A percentile compares a stretch with the other conserved stretches of the same genome.
Evolutionary conservation across 2,888 invertebrate species (phyloP).

Genomic region (Lydus trimaculatus): DNA sequence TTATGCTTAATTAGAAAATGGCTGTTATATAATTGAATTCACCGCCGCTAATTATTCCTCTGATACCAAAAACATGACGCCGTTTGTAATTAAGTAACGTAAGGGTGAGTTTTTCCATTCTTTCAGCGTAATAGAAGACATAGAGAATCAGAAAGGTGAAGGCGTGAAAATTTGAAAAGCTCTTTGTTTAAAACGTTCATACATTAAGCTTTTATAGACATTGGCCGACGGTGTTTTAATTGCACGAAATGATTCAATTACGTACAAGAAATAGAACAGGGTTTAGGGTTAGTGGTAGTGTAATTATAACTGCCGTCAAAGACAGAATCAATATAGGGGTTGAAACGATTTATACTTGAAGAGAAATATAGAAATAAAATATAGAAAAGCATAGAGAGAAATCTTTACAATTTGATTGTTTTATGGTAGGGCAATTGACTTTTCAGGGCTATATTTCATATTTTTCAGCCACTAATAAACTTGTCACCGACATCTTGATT

Average conservation of each 20-base stretch:
- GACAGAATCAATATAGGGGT: neutral
- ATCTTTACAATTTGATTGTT: conserved; percentile 9
- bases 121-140: conserved; percentile 5
- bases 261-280: neutral
- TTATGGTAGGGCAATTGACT: conserved; percentile 20
- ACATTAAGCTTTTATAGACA: neutral
- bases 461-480: conserved; percentile 25
- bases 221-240: conserved; percentile 5
- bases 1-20: conserved; percentile 48
- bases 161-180: neutral
- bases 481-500: conserved; percentile 23
- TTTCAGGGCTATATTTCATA: conserved; percentile 23
- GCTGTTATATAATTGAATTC: conserved; percentile 40
- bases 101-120: neutral
- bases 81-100: conserved; percentile 45
- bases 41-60: conserved; percentile 45
- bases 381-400: neutral
- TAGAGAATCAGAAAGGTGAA: neutral
- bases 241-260: neutral
- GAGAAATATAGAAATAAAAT: neutral
- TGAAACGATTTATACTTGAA: neutral
- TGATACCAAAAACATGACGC: conserved; percentile 1
- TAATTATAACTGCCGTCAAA: neutral
- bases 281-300: neutral
- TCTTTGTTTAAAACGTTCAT: neutral